Base-by-base conservation (phyloP, 2,888 invertebrate species). In the Leucozona laternaria region DNA sequence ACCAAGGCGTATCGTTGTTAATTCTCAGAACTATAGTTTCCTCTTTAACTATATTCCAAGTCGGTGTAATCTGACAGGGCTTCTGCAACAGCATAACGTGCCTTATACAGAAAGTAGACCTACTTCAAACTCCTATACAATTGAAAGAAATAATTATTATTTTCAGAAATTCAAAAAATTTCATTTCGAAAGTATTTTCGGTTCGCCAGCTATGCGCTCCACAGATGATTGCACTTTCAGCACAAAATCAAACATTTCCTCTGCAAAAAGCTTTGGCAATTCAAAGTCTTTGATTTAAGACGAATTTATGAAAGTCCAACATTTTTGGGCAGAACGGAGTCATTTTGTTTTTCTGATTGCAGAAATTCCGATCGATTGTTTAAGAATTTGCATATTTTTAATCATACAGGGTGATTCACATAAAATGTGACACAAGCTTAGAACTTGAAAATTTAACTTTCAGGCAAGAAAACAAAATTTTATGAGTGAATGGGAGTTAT, bases 181-280 rank as follows among this genome's bases (percentile, higher is more conserved):
- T 66, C 60, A 53, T 85, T 85, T 57, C 53, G 84, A 80, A 84
- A 84, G 64, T 53, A 60, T 66, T 80, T 80, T 76, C 50, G 64
- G 79, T 80, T 76, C 79, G 45, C 72, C 82, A 53, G 60, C 31
- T 31, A 40, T 79, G 48, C 60, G 55, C 62, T 76, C 43, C 68
- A 53, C 68, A 53, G 75, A 31, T 76, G 77, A 58, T 64, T 77
- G 62, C 43, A 64, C 20, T 40, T 76, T 48, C 37, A 76, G 13
- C 20, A 73, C 68, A 62, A n/a, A 50, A 58, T 28, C 10, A 55
- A 31, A 55, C 17, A 55, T n/a, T 55, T 55, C 55, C 55, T 55
- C 31, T 31, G 10, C 1, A 1, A 58, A 17, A 60, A 37, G 37
- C 37, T 20, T 60, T 60, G 15, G 15, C 25, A n/a, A 15, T 53